phyloP scores from a whole-genome alignment of 2,113 vertebrate genomes.

The Ursus arctos region DNA sequence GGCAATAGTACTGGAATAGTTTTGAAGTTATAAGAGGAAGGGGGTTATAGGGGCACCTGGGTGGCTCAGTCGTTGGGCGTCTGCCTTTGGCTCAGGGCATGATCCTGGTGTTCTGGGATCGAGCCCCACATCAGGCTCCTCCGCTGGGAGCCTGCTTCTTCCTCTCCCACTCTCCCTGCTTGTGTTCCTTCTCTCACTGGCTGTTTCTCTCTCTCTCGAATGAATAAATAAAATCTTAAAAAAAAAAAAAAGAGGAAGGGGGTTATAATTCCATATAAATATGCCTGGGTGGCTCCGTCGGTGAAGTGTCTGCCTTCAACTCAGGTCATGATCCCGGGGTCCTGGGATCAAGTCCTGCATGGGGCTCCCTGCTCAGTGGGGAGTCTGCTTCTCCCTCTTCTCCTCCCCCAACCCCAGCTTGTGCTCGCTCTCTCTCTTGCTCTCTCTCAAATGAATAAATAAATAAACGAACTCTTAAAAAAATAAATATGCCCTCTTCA shows the following conservation, averaged over 20 bases:
- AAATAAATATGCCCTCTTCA: background rate
- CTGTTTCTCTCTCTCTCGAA: too few relatives aligned
- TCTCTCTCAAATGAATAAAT: background rate
- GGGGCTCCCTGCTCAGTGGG: too few relatives aligned
- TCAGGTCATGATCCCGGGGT: background rate
- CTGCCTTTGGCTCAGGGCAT: background rate
- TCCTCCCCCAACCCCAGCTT: background rate
- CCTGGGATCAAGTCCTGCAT: background rate
- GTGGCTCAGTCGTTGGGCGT: background rate
- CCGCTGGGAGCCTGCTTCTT: too few relatives aligned
- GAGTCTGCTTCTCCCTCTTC: background rate
- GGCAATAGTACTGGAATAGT: background rate
- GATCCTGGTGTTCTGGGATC: background rate
- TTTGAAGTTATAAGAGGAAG: background rate
- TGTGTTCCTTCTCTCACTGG: too few relatives aligned
- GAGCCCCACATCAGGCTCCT: too few relatives aligned
- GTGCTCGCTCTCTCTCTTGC: background rate
- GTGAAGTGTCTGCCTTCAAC: background rate
- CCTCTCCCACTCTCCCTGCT: too few relatives aligned
- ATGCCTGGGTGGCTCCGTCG: background rate
- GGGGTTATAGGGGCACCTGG: background rate
- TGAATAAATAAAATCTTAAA: too few relatives aligned
- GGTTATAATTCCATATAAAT: too few relatives aligned
- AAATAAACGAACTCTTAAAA: background rate
- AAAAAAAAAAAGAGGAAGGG: background rate